phyloP scores from a whole-genome alignment of 2,797 vertebrate species.

The Trachops cirrhosus region DNA sequence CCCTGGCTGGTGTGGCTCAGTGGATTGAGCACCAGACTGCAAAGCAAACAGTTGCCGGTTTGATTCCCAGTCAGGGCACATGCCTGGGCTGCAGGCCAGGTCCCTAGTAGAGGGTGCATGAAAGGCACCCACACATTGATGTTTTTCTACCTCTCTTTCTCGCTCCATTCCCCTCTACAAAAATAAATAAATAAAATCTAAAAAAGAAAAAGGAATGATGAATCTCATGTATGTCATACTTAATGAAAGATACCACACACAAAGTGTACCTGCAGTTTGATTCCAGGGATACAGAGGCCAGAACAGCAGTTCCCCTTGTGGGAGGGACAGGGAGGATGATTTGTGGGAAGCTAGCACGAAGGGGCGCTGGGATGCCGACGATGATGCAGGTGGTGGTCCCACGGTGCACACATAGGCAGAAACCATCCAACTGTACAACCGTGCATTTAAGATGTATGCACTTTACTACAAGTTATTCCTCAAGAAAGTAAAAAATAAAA shows the following conservation, averaged over 20 bases:
- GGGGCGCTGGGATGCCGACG: neutral
- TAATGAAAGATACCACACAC: neutral
- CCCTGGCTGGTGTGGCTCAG: too few relatives aligned
- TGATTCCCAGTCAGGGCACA: too few relatives aligned
- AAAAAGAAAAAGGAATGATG: too few relatives aligned
- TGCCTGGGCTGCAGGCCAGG: too few relatives aligned
- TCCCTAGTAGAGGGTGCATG: too few relatives aligned
- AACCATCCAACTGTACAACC: neutral
- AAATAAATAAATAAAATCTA: too few relatives aligned
- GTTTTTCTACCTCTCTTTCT: too few relatives aligned
- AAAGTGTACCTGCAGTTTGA: neutral
- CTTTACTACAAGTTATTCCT: neutral
- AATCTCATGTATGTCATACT: neutral
- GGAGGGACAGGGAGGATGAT: neutral
- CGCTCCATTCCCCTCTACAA: too few relatives aligned
- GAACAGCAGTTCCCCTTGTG: neutral
- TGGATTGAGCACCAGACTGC: too few relatives aligned
- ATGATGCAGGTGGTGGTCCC: rapidly evolving
- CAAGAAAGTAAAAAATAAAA: neutral
- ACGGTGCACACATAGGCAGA: neutral
- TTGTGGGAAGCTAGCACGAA: neutral
- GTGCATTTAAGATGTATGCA: neutral
- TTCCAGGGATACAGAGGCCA: too few relatives aligned
- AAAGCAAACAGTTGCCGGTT: too few relatives aligned
- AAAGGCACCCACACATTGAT: too few relatives aligned